A percentile compares a stretch with the other conserved stretches of the same genome.
phyloP scores from a whole-genome alignment of 2,113 vertebrate genomes.

The Dendropsophus ebraccatus region DNA sequence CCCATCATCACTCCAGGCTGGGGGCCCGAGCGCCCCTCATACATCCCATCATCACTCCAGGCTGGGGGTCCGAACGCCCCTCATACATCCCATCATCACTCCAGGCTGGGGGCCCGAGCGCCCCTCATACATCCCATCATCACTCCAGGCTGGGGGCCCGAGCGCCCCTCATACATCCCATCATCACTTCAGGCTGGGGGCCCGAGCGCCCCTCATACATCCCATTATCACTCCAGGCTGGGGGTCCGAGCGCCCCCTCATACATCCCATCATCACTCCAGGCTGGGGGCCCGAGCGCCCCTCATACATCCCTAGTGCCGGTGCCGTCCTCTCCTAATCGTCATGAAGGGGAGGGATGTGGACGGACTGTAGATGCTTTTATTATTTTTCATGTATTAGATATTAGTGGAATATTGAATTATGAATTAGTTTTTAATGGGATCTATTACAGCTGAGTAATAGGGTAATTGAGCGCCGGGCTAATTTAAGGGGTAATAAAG shows the following conservation, averaged over 20 bases:
- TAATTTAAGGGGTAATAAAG: slow-evolving; percentile 46
- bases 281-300: neutral
- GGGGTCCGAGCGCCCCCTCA: neutral
- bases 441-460: slow-evolving; percentile 45
- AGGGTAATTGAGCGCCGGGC: slow-evolving; percentile 30
- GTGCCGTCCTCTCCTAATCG: neutral
- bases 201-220: neutral
- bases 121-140: neutral
- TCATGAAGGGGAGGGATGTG: no score
- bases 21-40: neutral
- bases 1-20: neutral
- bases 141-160: no score
- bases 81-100: neutral
- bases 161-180: neutral
- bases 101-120: no score
- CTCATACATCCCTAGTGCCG: neutral
- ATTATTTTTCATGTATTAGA: slow-evolving; percentile 35
- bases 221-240: neutral
- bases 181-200: no score
- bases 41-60: neutral
- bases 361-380: neutral
- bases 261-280: neutral
- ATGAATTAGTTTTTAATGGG: slow-evolving; percentile 44
- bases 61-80: neutral
- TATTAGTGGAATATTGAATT: slow-evolving; percentile 46